Conservation (phyloP, 2,888 invertebrate species). For the Stenolophus ochropezus region DNA sequence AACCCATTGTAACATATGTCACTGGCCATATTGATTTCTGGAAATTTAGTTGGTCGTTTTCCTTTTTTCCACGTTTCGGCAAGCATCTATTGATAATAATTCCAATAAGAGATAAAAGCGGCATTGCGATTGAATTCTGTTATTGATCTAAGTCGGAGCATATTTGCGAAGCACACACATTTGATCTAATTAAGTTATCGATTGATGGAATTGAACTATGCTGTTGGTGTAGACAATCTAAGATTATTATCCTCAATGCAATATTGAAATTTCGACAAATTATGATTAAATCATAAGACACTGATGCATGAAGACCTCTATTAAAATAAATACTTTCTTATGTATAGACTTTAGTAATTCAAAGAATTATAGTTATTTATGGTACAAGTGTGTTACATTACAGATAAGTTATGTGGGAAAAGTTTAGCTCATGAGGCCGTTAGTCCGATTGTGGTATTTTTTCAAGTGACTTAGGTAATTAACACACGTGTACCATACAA, state of each 20-base stretch:
- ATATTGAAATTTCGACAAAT: background rate
- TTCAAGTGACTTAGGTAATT: too few relatives aligned
- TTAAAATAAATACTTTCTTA: too few relatives aligned
- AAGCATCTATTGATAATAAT: slow-evolving; percentile 33
- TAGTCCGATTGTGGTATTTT: too few relatives aligned
- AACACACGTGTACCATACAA: too few relatives aligned
- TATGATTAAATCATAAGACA: too few relatives aligned
- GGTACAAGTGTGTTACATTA: too few relatives aligned
- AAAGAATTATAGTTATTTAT: too few relatives aligned
- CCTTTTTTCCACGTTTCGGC: background rate
- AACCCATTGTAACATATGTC: slow-evolving; percentile 37
- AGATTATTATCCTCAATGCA: background rate
- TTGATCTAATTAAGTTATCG: slow-evolving; percentile 12
- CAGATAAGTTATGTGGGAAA: too few relatives aligned
- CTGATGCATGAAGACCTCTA: too few relatives aligned
- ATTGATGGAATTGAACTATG: background rate
- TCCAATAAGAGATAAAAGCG: background rate
- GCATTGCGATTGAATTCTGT: background rate
- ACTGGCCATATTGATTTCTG: slow-evolving; percentile 9
- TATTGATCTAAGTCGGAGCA: background rate
- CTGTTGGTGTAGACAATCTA: background rate
- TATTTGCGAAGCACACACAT: background rate
- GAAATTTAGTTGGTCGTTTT: slow-evolving; percentile 1
- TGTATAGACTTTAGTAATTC: too few relatives aligned
- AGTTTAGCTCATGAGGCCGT: too few relatives aligned